A percentile compares a stretch with the other conserved stretches of the same genome.
phyloP scores from a whole-genome alignment of 1,140 invertebrate species.

The Popillia japonica region DNA sequence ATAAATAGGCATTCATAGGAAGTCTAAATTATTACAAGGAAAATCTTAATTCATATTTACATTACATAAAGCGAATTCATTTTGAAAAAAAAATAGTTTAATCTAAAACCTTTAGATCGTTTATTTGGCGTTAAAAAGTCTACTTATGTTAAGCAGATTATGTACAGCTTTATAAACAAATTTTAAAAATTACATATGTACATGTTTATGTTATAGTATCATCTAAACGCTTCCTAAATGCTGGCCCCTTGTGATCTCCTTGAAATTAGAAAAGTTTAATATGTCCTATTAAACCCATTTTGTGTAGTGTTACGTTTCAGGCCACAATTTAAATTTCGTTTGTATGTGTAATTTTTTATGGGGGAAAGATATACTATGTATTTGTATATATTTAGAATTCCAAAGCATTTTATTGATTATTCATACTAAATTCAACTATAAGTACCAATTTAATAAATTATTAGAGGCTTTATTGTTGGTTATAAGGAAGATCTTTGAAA shows the following conservation, averaged over 20 bases:
- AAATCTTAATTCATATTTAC: slow-evolving; percentile 1
- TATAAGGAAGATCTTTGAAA: neutral
- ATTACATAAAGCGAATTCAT: slow-evolving; percentile 20
- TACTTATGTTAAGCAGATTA: neutral
- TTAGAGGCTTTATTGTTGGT: neutral
- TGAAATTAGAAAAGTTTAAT: neutral
- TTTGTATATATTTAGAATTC: neutral
- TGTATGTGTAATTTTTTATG: neutral
- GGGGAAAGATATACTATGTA: too few relatives aligned
- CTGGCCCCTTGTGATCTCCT: slow-evolving; percentile 14
- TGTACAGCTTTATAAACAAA: slow-evolving; percentile 1
- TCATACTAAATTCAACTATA: neutral
- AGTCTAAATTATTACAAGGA: slow-evolving; percentile 32
- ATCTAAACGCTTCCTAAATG: slow-evolving; percentile 12
- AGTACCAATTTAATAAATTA: neutral
- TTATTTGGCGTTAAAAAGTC: slow-evolving; percentile 16
- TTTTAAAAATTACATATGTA: neutral
- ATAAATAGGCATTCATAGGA: slow-evolving; percentile 22
- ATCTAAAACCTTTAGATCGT: neutral
- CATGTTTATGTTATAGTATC: neutral
- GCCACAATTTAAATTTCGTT: slow-evolving; percentile 18
- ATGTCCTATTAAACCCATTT: slow-evolving; percentile 5
- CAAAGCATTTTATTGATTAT: neutral
- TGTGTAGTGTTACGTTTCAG: slow-evolving; percentile 1
- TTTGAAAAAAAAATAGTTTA: neutral